A percentile compares a stretch with the other conserved stretches of the same genome.
Evolutionary conservation across 2,113 vertebrate species (phyloP).

Genomic region (Tupaia tana): DNA sequence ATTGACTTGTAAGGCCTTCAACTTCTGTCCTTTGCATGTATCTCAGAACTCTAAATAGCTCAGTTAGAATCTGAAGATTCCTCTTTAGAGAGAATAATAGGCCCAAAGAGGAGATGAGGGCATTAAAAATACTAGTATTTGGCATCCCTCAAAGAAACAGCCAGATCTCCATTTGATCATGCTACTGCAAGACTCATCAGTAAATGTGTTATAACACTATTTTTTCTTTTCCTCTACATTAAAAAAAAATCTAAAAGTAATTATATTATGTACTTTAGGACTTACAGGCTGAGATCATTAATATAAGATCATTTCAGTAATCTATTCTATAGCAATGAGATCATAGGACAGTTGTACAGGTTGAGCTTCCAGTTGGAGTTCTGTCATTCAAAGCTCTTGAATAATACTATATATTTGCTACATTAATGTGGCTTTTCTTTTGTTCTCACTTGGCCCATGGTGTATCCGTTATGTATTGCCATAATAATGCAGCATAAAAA

Average conservation of each 20-base stretch:
- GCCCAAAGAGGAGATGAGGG: background rate
- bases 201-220: background rate
- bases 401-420: background rate
- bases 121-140: background rate
- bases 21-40: background rate
- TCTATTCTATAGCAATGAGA: background rate
- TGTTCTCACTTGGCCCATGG: background rate
- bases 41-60: background rate
- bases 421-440: background rate
- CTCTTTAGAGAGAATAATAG: background rate
- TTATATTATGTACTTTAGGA: background rate
- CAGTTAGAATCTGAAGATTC: background rate
- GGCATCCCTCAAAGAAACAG: background rate
- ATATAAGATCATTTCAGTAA: slow-evolving; percentile 24
- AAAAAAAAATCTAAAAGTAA: background rate
- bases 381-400: slow-evolving; percentile 9
- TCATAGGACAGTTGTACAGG: background rate
- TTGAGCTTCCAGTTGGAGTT: background rate
- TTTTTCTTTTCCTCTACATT: background rate
- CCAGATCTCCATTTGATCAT: background rate
- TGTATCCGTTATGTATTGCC: background rate
- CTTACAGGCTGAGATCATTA: background rate
- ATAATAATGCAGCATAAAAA: background rate
- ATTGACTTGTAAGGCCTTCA: background rate
- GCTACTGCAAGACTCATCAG: background rate